A percentile compares a stretch with the other conserved stretches of the same genome.
Evolutionary conservation across 2,797 vertebrate genomes (phyloP).

Genomic region (Cheirogaleus major): DNA sequence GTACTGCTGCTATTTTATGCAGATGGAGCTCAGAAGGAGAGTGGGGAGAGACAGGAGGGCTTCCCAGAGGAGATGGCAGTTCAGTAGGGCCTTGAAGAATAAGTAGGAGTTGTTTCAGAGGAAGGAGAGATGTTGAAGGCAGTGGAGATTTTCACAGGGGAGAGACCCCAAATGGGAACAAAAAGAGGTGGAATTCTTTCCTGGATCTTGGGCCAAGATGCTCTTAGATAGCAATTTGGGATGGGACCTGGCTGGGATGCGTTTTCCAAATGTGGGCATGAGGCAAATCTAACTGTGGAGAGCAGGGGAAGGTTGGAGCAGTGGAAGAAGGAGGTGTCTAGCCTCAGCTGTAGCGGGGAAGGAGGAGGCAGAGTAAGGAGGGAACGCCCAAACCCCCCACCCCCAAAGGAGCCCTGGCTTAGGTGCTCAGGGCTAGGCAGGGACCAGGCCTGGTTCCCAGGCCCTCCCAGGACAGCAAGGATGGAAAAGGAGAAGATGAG

Average conservation of each 20-base stretch:
- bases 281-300: background rate
- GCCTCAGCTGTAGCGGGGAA: background rate
- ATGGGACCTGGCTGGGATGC: background rate
- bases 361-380: background rate
- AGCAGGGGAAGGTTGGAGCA: background rate
- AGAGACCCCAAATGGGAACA: background rate
- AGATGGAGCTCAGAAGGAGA: background rate
- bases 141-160: background rate
- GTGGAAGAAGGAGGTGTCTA: constrained; percentile 54
- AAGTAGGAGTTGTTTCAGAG: background rate
- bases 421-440: background rate
- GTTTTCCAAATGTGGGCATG: background rate
- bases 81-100: constrained; percentile 37
- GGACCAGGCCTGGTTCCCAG: background rate
- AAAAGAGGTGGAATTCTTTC: background rate
- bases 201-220: background rate
- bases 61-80: constrained; percentile 20
- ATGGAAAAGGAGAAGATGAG: background rate
- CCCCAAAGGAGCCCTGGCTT: background rate
- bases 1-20: background rate
- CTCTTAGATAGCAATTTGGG: background rate
- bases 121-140: background rate
- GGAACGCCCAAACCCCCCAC: background rate
- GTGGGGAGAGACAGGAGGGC: background rate
- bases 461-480: background rate